Percentiles rank a stretch among this genome's conserved stretches.
Conservation (phyloP, 2,113 vertebrate genomes). For the Otolemur garnettii region DNA sequence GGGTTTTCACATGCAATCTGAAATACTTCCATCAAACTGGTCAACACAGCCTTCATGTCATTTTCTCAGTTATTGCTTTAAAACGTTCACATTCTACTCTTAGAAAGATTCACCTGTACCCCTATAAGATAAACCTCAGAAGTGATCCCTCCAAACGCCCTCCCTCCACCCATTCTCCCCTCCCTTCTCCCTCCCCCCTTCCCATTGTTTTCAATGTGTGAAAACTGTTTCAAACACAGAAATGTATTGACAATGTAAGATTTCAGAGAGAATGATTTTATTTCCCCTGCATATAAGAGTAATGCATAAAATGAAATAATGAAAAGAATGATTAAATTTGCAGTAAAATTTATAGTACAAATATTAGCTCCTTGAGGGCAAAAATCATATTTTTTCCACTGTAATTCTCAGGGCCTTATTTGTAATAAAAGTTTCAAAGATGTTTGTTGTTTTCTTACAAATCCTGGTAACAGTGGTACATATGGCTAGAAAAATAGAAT, state of each 20-base stretch:
- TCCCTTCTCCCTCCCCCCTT: no score
- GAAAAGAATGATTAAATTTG: background rate
- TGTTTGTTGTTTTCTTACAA: background rate
- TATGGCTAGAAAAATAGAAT: no score
- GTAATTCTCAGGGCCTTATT: background rate
- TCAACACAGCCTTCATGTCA: no score
- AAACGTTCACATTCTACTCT: no score
- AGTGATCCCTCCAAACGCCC: no score
- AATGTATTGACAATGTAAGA: background rate
- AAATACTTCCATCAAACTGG: no score
- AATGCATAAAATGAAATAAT: background rate
- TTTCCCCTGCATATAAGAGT: background rate
- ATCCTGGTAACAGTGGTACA: no score
- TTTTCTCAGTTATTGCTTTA: no score
- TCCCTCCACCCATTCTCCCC: no score
- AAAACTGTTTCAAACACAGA: background rate
- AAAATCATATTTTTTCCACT: background rate
- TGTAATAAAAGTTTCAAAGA: background rate
- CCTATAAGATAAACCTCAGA: no score
- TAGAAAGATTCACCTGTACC: no score
- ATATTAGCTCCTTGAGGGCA: background rate
- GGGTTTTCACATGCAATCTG: no score
- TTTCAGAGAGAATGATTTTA: background rate
- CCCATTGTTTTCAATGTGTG: background rate
- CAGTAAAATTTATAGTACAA: background rate